Evolutionary conservation across 1,140 invertebrate genomes (phyloP), one percentile per base, ranked within the genome.

Genomic region (Zaprionus gabonicus): DNA sequence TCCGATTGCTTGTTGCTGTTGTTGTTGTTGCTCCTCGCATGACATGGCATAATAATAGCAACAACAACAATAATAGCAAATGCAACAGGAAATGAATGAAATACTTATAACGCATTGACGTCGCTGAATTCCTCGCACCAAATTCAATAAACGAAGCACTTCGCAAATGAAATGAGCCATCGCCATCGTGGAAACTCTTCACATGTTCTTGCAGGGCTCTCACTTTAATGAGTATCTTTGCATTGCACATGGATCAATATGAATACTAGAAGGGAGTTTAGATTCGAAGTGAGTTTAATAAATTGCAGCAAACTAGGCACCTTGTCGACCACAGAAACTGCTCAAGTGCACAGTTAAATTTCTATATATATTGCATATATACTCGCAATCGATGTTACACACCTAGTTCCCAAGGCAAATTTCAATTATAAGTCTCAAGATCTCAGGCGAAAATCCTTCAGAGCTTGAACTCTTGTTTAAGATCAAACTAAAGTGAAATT

Each of bases 51-150:
- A 46, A 20, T 38, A 38, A 53, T 23, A 51, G 5, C 28, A 51
- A 36, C 27, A 34, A 53, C 41, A 51, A 53, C 34, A 44, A 57
- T 12, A 59, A 69, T 51, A 60, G 64, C 65, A 76, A 82, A 80
- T 80, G 72, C 57, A 69, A 69, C 76, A 72, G 71, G 71, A 82
- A 76, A 76, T 80, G 68, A 80, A 83, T 76, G 79, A 76, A 80
- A 82, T 80, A 69, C 64, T 73, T 76, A 66, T 49, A 71, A 34
- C 36, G 65, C 55, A 58, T 58, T 67, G 38, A 58, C 65, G 65
- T 38, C 31, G 46, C 38, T 28, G 20, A 49, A 64, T 64, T 58
- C 34, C 36, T 36, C 63, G 49, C 41, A 72, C 64, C 80, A 81
- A 69, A 38, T 59, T 74, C 80, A 51, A 51, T 51, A 51, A 23